Evolutionary conservation across 2,888 invertebrate genomes (phyloP).

Genomic region (Parapristionchus giblindavisi): DNA sequence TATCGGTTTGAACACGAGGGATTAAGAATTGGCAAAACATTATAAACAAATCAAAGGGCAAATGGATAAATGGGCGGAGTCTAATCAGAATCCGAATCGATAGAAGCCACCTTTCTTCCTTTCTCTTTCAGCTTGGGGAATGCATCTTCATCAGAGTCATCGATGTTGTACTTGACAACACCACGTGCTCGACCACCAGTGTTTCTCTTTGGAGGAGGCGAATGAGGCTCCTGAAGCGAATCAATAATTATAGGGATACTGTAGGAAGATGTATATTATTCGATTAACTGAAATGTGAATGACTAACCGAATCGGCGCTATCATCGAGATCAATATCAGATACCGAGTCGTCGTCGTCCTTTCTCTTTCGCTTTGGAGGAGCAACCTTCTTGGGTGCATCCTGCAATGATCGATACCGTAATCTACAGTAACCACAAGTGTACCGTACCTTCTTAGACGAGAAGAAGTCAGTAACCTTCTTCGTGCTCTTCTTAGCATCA

Average conservation of each 20-base stretch:
- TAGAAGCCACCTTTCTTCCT: conserved; percentile 18
- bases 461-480: conserved; percentile 46
- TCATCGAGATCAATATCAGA: conserved; percentile 44
- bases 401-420: neutral
- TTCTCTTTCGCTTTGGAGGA: conserved; percentile 43
- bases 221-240: neutral
- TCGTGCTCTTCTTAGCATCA: conserved; percentile 9
- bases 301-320: conserved; percentile 42
- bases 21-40: no score
- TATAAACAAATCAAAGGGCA: no score
- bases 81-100: conserved; percentile 34
- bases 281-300: conserved; percentile 33
- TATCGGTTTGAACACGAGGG: no score
- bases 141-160: conserved; percentile 36
- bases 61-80: neutral
- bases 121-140: conserved; percentile 14
- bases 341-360: conserved; percentile 28
- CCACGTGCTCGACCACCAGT: conserved; percentile 23
- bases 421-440: neutral
- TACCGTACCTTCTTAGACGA: no score
- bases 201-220: conserved; percentile 20
- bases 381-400: conserved; percentile 28
- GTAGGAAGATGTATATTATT: no score
- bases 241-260: neutral
- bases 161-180: conserved; percentile 34